Evolutionary conservation across 2,888 invertebrate species (phyloP), one percentile per base, ranked within the genome.

Genomic region (Julus scandinavius): DNA sequence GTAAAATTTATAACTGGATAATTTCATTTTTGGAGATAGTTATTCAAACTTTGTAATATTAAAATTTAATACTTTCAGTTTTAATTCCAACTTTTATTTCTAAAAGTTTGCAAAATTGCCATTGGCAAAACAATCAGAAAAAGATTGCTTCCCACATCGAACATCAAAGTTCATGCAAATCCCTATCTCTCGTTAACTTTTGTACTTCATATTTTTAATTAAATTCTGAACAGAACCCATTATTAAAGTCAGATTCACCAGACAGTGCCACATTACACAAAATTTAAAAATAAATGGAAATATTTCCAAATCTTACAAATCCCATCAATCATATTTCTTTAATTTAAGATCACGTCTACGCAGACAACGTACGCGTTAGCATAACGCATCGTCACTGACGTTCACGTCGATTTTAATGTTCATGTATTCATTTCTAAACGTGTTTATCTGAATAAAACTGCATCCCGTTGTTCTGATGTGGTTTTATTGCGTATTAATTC

Each of bases 401-500:
- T 17, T n/a, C 17, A 4, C 58, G n/a, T 58, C 58, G n/a, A 58
- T 2, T 58, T 58, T n/a, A 9, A 58, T 58, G 17, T 58, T 58
- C 58, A 58, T 58, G 58, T 58, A 58, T 58, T 58, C 58, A 58
- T 58, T 58, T 58, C 29, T 29, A 58, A 58, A 58, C 58, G 17
- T 58, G 58, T 58, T 58, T 58, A 58, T 58, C 54, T 58, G 58
- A 58, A 58, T 58, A 58, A 58, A 58, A 58, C 58, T 58, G 7
- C 58, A 58, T 58, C 58, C 58, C n/a, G 58, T 58, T 58, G 58
- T 58, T 58, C n/a, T 13, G 58, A 58, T 58, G 58, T 58, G 58
- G 58, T 58, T 58, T 58, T 58, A 58, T 58, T 58, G 17, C n/a
- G 58, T 5, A 13, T n/a, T 58, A 58, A 17, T n/a, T 58, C 17